Base-by-base conservation (phyloP, 2,113 vertebrate genomes). In the Crotophaga sulcirostris region DNA sequence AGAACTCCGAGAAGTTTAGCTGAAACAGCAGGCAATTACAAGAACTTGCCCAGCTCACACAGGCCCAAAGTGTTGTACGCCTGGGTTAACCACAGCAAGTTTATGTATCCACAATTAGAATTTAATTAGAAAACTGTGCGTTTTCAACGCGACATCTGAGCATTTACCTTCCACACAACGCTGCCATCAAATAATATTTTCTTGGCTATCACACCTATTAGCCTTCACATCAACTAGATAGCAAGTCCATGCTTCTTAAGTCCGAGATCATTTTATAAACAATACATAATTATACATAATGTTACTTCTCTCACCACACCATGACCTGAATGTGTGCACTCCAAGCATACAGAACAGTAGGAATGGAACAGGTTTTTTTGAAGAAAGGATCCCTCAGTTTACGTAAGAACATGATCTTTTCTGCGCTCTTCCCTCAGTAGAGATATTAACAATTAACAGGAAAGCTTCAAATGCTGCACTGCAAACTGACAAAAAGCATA, bases 221-320 rank as follows among this genome's bases (percentile, higher is more conserved):
- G 55, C 26, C 16, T 70, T 68, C 60, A 42, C 9, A 63, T 56
- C 40, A 91, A 52, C 38, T 6, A 47, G 12, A 68, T 19, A 75
- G 13, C 66, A 79, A 52, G 12, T 17, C 26, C 25, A 13, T 10
- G 19, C 29, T 75, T 75, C 44, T 67, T 8, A 72, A 74, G 67
- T 28, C 9, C 19, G 33, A 67, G 11, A 81, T 44, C 10, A 19
- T 40, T 72, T 54, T 42, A 56, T 76, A 84, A 89, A 19, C 14
- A 72, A 23, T 3, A 3, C 28, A 21, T 42, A 70, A 51, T 76
- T 76, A 83, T 20, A 19, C 5, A 3, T 33, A n/a, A 56, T 7
- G 7, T 42, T 75, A 60, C 21, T 72, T 56, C 2, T 3, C 67
- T 55, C 25, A 38, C 0, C 23, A 38, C 0, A 4, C 56, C 79